phyloP scores from a whole-genome alignment of 2,113 vertebrate genomes.

The Sula dactylatra region DNA sequence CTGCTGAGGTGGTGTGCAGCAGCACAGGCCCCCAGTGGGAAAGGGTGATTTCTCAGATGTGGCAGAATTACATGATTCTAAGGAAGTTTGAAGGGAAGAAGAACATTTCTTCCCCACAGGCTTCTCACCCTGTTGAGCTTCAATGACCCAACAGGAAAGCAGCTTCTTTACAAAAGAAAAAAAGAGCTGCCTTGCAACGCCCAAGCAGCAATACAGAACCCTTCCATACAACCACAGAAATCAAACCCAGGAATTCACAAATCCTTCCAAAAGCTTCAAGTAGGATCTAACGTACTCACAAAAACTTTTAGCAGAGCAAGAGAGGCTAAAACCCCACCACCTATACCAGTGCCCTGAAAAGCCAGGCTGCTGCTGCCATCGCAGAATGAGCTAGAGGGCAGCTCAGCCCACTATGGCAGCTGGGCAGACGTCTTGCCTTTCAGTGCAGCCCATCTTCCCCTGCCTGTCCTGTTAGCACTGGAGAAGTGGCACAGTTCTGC shows the following conservation, averaged over 20 bases:
- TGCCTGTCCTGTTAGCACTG: not conserved
- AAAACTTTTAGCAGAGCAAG: not conserved
- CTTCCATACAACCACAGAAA: not conserved
- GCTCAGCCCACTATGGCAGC: not conserved
- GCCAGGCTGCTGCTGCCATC: not conserved
- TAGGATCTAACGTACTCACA: not conserved
- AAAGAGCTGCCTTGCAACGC: not conserved
- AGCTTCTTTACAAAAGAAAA: not conserved
- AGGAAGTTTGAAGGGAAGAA: not conserved
- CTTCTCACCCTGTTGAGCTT: not conserved
- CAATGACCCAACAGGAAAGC: not conserved
- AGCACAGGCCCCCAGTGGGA: not conserved
- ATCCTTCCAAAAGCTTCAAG: not conserved
- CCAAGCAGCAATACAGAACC: not conserved
- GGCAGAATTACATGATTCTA: not conserved
- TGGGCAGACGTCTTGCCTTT: not conserved
- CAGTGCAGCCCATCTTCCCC: not conserved
- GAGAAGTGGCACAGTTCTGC: not conserved
- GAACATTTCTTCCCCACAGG: not conserved
- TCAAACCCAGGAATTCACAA: not conserved
- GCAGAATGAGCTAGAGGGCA: not conserved
- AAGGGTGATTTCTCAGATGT: not conserved
- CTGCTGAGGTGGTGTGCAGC: rapidly evolving
- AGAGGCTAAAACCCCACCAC: not conserved
- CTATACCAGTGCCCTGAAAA: not conserved